Conservation (phyloP, 2,113 vertebrate species). For the Pycnonotus jocosus region DNA sequence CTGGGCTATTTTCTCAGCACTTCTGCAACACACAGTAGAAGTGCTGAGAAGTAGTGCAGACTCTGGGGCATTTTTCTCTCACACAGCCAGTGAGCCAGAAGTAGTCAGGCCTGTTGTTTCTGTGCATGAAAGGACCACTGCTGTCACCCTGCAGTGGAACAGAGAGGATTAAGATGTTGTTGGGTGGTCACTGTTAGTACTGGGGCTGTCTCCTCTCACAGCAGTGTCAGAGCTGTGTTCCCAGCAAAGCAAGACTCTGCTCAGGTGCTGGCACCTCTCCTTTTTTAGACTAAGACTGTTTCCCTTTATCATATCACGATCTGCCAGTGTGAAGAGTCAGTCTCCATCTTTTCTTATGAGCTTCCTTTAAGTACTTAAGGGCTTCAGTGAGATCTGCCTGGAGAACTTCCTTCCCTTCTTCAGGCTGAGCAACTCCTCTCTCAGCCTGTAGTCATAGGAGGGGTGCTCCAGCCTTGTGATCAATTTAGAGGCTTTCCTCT, state of each 20-base stretch:
- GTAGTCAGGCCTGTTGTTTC: too few species aligned
- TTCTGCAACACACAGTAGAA: not conserved
- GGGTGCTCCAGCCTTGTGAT: not conserved
- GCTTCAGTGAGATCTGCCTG: not conserved
- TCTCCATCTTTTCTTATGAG: not conserved
- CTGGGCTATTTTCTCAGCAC: not conserved
- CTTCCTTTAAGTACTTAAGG: not conserved
- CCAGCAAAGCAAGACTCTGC: not conserved
- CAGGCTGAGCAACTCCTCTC: not conserved
- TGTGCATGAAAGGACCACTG: rapidly evolving
- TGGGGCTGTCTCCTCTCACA: not conserved
- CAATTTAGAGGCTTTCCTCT: not conserved
- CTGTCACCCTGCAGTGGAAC: not conserved
- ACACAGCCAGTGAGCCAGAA: not conserved
- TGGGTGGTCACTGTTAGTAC: too few species aligned
- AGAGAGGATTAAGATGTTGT: not conserved
- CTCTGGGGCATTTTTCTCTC: not conserved
- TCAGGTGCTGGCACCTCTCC: not conserved
- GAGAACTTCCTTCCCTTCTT: not conserved
- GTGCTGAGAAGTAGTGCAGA: not conserved
- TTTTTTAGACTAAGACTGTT: not conserved
- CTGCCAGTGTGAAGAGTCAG: not conserved
- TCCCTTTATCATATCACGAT: not conserved
- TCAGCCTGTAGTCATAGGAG: not conserved
- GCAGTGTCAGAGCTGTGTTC: not conserved